phyloP scores from a whole-genome alignment of 2,797 vertebrate genomes.

The Chloroceryle amazona region DNA sequence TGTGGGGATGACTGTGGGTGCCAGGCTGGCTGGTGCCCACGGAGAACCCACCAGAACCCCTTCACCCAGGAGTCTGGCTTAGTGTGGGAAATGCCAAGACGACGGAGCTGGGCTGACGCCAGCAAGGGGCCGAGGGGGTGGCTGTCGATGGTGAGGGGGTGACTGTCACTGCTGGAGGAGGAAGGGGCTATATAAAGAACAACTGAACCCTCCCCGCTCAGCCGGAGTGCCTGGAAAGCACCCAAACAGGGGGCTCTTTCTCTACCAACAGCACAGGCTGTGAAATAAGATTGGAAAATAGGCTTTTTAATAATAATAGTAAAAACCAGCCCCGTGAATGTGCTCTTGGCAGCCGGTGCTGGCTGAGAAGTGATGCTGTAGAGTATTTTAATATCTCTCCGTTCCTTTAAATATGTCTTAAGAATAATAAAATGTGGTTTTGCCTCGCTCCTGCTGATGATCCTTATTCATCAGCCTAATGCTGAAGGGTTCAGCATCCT shows the following conservation, averaged over 20 bases:
- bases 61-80: not conserved
- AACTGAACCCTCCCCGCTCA: not conserved
- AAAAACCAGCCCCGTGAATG: conserved; percentile 14
- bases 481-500: not conserved
- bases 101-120: not conserved
- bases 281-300: conserved; percentile 51
- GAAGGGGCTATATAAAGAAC: not conserved
- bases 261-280: conserved; percentile 24
- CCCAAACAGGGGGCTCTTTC: conserved; percentile 36
- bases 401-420: not conserved
- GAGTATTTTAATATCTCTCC: conserved; percentile 44
- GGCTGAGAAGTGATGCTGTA: conserved; percentile 43
- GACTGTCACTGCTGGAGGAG: not conserved
- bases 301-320: conserved; percentile 64
- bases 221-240: conserved; percentile 6
- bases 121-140: not conserved
- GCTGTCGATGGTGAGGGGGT: not conserved
- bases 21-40: not conserved
- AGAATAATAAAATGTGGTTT: not conserved
- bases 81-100: not conserved
- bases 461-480: not conserved
- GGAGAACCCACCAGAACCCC: not conserved
- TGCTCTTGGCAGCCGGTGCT: conserved; percentile 49
- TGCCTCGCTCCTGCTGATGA: not conserved
- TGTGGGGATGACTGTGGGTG: not conserved